phyloP scores from a whole-genome alignment of 2,888 invertebrate genomes.

The Abrostola tripartita region DNA sequence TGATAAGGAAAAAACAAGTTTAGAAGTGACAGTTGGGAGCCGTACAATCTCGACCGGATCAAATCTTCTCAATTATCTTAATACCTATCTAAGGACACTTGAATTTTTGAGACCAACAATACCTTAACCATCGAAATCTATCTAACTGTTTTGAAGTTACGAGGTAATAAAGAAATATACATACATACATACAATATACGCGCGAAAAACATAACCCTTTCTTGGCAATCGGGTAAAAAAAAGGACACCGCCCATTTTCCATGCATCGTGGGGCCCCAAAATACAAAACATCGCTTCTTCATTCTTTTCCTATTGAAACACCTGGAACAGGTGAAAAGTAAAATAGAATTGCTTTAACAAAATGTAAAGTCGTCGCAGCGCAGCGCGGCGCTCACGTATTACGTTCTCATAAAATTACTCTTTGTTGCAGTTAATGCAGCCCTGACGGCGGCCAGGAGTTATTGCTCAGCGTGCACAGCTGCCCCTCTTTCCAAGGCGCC shows the following conservation, averaged over 20 bases:
- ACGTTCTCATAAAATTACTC: constrained; percentile 20
- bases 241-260: neutral
- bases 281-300: neutral
- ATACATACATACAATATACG: too few relatives aligned
- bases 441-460: constrained; percentile 25
- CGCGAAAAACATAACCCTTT: too few relatives aligned
- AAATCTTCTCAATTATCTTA: too few relatives aligned
- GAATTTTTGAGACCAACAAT: too few relatives aligned
- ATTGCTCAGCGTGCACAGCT: constrained; percentile 34
- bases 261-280: neutral
- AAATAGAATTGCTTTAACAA: constrained; percentile 7
- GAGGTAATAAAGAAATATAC: too few relatives aligned
- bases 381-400: constrained; percentile 9
- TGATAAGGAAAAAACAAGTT: too few relatives aligned
- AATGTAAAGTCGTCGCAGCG: neutral
- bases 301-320: neutral
- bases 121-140: too few relatives aligned
- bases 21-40: too few relatives aligned
- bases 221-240: too few relatives aligned
- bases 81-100: too few relatives aligned
- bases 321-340: constrained; percentile 1
- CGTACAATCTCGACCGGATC: too few relatives aligned
- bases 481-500: constrained; percentile 8
- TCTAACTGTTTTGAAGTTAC: too few relatives aligned
- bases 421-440: constrained; percentile 35